Conservation (phyloP, 2,113 vertebrate genomes). For the Hydrolagus affinis region DNA sequence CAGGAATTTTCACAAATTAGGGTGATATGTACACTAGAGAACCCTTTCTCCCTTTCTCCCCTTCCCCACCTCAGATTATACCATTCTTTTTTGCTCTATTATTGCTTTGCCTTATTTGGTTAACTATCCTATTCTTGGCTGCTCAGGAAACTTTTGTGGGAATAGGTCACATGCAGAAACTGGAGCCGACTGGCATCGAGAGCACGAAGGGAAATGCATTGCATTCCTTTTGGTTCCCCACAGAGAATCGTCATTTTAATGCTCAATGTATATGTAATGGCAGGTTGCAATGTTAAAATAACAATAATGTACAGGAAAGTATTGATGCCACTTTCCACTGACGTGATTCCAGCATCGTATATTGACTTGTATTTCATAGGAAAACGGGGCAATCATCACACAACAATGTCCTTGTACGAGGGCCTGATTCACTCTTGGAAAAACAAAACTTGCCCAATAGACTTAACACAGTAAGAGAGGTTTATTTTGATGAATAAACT, state of each 20-base stretch:
- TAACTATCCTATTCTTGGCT: constrained; percentile 40
- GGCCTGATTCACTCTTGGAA: no score
- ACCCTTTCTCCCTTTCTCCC: no score
- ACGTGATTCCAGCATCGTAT: no score
- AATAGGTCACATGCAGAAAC: constrained; percentile 39
- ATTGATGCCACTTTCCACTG: no score
- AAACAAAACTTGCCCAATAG: no score
- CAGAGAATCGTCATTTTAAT: constrained; percentile 34
- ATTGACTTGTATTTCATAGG: no score
- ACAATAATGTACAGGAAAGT: not conserved
- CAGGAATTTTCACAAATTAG: no score
- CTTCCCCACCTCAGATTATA: not conserved
- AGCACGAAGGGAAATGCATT: constrained; percentile 44
- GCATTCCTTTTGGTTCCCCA: constrained; percentile 46
- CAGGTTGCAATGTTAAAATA: constrained; percentile 30
- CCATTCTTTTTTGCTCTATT: constrained; percentile 33
- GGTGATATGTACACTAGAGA: no score
- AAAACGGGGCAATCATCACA: no score
- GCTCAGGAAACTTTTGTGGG: constrained; percentile 36
- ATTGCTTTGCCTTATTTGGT: constrained; percentile 41
- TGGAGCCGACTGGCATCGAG: constrained; percentile 41
- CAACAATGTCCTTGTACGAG: no score
- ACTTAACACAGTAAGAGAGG: no score
- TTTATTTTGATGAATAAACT: no score
- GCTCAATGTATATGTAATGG: constrained; percentile 35